These are phyloP conservation scores for Colletes gigas DNA, from an alignment of 1,140 invertebrate genomes.

Conservation along the genomic window DNA sequence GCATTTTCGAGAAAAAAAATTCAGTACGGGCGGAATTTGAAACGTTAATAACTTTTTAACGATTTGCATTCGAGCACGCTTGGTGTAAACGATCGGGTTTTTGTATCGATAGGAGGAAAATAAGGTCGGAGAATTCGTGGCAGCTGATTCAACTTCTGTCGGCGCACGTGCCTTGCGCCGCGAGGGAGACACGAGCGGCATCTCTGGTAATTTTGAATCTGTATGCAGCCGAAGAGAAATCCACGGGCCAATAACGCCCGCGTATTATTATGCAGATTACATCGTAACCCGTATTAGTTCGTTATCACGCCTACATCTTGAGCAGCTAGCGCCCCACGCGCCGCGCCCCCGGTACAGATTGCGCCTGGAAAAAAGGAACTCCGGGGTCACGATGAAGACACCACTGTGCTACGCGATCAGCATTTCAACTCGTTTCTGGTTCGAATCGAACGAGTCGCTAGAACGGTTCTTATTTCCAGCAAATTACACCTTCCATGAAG, in stretches of 20 bases:
- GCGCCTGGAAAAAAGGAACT: slow-evolving; percentile 4
- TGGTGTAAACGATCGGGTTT: background rate
- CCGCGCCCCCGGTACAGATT: slow-evolving; percentile 44
- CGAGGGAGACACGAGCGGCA: slow-evolving; percentile 27
- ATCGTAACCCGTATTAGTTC: slow-evolving; percentile 79
- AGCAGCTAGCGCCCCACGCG: slow-evolving; percentile 59
- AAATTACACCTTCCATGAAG: background rate
- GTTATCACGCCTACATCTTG: slow-evolving; percentile 79
- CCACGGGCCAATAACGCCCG: slow-evolving; percentile 75
- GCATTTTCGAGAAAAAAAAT: no score
- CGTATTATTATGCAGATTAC: slow-evolving; percentile 81
- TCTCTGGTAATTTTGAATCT: slow-evolving; percentile 80
- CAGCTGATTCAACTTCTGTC: slow-evolving; percentile 55
- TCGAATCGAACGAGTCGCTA: slow-evolving; percentile 17
- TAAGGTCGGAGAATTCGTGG: slow-evolving; percentile 30
- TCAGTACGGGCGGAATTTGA: no score
- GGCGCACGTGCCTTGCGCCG: slow-evolving; percentile 33
- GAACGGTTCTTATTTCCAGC: slow-evolving; percentile 3
- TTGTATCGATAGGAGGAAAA: background rate
- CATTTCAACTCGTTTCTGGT: slow-evolving; percentile 29
- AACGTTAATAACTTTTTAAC: no score
- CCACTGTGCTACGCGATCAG: slow-evolving; percentile 21
- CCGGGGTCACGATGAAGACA: slow-evolving; percentile 41
- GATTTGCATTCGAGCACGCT: no score
- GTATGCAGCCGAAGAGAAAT: slow-evolving; percentile 79